Evolutionary conservation across 53 echinoderm and acorn worm genomes (phyloP).

Genomic region (Patiria pectinifera): DNA sequence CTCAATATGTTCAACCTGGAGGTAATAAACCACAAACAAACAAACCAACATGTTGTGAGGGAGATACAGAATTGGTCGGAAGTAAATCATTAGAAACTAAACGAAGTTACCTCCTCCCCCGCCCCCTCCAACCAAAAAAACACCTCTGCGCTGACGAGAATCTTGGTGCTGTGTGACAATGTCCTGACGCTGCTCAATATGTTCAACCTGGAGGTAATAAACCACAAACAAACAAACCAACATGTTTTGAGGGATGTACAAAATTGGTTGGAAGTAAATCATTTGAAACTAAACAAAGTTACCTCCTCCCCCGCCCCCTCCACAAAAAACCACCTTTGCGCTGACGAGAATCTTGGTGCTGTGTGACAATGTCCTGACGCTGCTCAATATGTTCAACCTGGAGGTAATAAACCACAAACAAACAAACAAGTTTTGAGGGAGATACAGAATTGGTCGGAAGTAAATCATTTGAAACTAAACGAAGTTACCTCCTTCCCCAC

Average conservation of each 20-base stretch:
- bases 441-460: too few relatives aligned
- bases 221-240: too few relatives aligned
- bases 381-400: conserved; percentile 97
- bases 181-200: conserved; percentile 85
- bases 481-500: too few relatives aligned
- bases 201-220: conserved; percentile 95
- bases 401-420: conserved; percentile 73
- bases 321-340: neutral
- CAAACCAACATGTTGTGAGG: neutral
- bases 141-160: conserved; percentile 77
- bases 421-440: neutral
- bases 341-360: conserved; percentile 92
- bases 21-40: conserved; percentile 56
- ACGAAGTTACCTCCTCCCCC: too few relatives aligned
- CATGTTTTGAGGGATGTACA: neutral
- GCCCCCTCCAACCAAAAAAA: too few relatives aligned
- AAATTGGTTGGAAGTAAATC: too few relatives aligned
- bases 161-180: conserved; percentile 95
- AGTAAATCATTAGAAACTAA: too few relatives aligned
- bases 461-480: too few relatives aligned
- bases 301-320: too few relatives aligned
- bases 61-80: too few relatives aligned
- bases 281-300: too few relatives aligned
- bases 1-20: conserved; percentile 98
- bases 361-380: conserved; percentile 87